Percentiles rank a stretch among this genome's conserved stretches.
Conservation (phyloP, 2,888 invertebrate genomes). For the Tolmerus cingulatus region DNA sequence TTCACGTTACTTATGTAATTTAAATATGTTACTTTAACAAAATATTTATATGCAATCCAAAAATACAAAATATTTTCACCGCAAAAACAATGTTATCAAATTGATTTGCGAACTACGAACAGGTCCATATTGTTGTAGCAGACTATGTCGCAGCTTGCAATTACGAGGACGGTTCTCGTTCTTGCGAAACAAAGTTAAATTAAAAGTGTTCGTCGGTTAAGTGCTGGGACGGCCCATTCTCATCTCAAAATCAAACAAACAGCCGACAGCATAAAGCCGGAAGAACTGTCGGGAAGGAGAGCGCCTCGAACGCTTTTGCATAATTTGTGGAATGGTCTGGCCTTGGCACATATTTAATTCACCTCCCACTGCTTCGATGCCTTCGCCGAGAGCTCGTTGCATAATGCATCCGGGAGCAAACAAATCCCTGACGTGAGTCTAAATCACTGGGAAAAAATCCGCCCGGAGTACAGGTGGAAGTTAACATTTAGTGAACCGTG, state of each 20-base stretch:
- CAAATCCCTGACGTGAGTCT: not conserved
- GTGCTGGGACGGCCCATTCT: not conserved
- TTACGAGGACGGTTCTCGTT: not conserved
- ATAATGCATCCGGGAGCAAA: not conserved
- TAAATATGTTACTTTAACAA: too few relatives aligned
- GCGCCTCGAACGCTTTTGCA: not conserved
- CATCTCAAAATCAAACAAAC: not conserved
- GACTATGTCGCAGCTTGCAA: not conserved
- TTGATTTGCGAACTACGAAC: not conserved
- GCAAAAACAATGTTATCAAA: not conserved
- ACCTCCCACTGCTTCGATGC: not conserved
- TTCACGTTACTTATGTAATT: too few relatives aligned
- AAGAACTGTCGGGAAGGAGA: not conserved
- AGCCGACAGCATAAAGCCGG: not conserved
- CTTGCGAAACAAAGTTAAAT: not conserved
- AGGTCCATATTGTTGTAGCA: not conserved
- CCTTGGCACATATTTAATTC: not conserved
- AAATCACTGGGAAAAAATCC: not conserved
- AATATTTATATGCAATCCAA: not conserved
- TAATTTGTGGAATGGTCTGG: not conserved
- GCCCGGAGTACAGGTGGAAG: not conserved
- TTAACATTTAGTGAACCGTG: slow-evolving; percentile 12
- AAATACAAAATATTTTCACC: not conserved
- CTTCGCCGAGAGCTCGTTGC: not conserved
- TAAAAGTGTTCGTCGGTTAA: not conserved